These are phyloP conservation scores for Pangasianodon gigas DNA, from an alignment of 2,113 vertebrate genomes.

Conservation along the genomic window DNA sequence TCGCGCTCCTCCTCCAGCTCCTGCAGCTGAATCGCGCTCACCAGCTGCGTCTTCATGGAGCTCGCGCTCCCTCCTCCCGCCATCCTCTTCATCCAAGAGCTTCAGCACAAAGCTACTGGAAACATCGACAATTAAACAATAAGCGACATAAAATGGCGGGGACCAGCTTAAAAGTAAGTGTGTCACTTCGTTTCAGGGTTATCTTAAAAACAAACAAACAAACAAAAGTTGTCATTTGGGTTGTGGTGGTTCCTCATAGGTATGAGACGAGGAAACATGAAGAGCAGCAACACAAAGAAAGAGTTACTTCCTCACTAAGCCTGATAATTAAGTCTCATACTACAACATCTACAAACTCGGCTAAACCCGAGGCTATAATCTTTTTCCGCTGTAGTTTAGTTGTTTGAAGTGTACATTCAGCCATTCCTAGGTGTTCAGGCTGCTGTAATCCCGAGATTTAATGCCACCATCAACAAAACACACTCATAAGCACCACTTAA, in stretches of 20 bases:
- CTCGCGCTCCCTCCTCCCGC: conserved; percentile 12
- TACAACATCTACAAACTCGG: neutral
- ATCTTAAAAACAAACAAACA: neutral
- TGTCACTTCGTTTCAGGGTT: neutral
- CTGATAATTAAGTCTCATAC: neutral
- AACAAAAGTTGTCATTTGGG: neutral
- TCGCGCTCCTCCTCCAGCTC: conserved; percentile 66
- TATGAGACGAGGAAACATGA: neutral
- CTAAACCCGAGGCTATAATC: neutral
- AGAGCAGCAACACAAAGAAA: neutral
- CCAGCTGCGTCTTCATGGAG: conserved; percentile 67
- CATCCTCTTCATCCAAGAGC: neutral
- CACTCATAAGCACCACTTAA: neutral
- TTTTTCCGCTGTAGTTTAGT: neutral
- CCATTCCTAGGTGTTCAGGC: neutral
- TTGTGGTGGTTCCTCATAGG: neutral
- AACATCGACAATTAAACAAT: neutral
- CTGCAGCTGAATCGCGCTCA: conserved; percentile 73
- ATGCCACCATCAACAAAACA: neutral
- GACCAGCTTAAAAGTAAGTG: too few species aligned
- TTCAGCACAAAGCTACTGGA: neutral
- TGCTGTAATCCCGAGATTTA: neutral
- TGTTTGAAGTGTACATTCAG: neutral
- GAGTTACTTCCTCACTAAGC: neutral
- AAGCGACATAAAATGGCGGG: neutral